Evolutionary conservation across 2,888 invertebrate species (phyloP).

Genomic region (Meiosimyza decipiens): DNA sequence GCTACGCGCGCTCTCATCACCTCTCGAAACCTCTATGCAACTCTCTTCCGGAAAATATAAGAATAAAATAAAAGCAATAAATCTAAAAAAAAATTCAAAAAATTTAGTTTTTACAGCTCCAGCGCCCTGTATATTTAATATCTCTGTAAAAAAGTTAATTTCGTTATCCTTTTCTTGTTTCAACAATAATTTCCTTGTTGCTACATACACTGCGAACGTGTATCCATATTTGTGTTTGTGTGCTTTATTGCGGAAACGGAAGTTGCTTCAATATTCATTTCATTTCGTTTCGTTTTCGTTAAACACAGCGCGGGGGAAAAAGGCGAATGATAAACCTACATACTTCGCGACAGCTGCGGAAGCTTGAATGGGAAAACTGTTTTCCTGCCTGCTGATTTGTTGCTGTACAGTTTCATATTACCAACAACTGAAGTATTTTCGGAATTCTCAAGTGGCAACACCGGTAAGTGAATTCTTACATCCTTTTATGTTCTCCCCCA

Average conservation of each 20-base stretch:
- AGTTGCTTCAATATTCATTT: slow-evolving; percentile 14
- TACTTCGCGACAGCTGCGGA: neutral
- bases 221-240: neutral
- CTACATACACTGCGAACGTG: too few species aligned
- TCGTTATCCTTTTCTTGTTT: too few species aligned
- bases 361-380: slow-evolving; percentile 14
- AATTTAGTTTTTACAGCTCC: too few species aligned
- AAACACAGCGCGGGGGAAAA: neutral
- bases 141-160: too few species aligned
- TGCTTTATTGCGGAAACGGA: slow-evolving; percentile 9
- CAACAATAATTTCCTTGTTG: too few species aligned
- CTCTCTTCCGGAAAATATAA: too few species aligned
- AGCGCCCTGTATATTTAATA: too few species aligned
- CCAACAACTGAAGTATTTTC: neutral
- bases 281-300: neutral
- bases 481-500: too few species aligned
- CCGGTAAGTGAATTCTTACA: slow-evolving; percentile 15
- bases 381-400: slow-evolving; percentile 2
- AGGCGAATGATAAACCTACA: neutral
- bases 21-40: too few species aligned
- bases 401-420: slow-evolving; percentile 1
- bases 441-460: slow-evolving; percentile 21
- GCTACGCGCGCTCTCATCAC: too few species aligned
- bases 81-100: too few species aligned
- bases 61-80: too few species aligned